Evolutionary conservation across 1,140 invertebrate genomes (phyloP).

Genomic region (Notospermus geniculatus): DNA sequence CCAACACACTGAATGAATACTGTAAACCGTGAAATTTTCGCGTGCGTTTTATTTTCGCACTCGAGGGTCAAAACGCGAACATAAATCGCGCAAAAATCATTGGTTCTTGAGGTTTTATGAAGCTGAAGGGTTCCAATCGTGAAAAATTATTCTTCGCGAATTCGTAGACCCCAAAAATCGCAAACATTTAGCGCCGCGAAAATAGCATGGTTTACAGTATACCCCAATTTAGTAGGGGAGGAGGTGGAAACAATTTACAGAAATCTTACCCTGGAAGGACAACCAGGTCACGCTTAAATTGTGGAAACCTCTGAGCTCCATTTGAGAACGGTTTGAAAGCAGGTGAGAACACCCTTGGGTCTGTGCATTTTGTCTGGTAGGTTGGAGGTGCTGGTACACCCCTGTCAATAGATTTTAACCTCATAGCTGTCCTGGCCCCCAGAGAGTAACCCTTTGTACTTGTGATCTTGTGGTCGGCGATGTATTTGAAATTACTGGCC

Average conservation of each 20-base stretch:
- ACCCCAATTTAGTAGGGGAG: not conserved
- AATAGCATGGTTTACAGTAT: too few relatives aligned
- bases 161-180: too few relatives aligned
- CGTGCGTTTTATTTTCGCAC: too few relatives aligned
- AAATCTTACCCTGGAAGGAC: slow-evolving; percentile 49
- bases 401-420: slow-evolving; percentile 24
- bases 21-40: too few relatives aligned
- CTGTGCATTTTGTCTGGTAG: slow-evolving; percentile 42
- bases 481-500: slow-evolving; percentile 47
- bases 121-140: too few relatives aligned
- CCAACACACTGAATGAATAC: too few relatives aligned
- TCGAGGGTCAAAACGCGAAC: too few relatives aligned
- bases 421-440: slow-evolving; percentile 45
- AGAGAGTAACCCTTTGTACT: slow-evolving; percentile 48
- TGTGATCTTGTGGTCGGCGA: slow-evolving; percentile 38
- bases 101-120: too few relatives aligned
- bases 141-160: too few relatives aligned
- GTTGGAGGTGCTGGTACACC: slow-evolving; percentile 39
- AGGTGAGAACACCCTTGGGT: slow-evolving; percentile 30
- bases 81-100: too few relatives aligned
- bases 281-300: slow-evolving; percentile 40
- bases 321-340: slow-evolving; percentile 46
- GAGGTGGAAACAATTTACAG: too few relatives aligned
- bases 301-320: slow-evolving; percentile 44
- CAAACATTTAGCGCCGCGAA: too few relatives aligned